phyloP scores from a whole-genome alignment of 2,113 vertebrate species.

The Dascyllus trimaculatus region DNA sequence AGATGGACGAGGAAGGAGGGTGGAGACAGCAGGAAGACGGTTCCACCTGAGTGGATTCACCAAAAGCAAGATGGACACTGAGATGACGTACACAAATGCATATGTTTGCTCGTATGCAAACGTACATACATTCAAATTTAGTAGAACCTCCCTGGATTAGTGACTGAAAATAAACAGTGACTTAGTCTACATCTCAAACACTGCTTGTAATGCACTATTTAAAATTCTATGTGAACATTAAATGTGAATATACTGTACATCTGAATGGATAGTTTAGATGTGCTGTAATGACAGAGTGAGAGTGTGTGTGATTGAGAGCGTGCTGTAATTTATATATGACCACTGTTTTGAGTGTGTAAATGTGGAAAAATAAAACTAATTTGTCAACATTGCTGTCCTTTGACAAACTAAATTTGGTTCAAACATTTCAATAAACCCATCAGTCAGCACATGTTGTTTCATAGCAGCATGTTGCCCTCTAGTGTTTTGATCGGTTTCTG shows the following conservation, averaged over 20 bases:
- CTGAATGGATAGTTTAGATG: conserved; percentile 36
- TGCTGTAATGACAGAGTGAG: conserved; percentile 16
- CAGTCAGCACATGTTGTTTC: conserved; percentile 27
- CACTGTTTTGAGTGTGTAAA: conserved; percentile 44
- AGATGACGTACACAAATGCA: conserved; percentile 14
- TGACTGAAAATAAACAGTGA: conserved; percentile 12
- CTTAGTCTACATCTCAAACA: conserved; percentile 17
- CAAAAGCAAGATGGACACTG: conserved; percentile 6
- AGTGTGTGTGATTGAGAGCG: conserved; percentile 5
- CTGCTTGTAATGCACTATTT: conserved; percentile 19
- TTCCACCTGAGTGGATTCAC: conserved; percentile 11
- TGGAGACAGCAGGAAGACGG: neutral
- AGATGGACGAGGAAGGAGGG: neutral
- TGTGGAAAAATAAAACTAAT: conserved; percentile 8
- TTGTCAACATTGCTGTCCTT: conserved; percentile 26
- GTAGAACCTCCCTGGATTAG: conserved; percentile 9
- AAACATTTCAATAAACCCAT: conserved; percentile 56
- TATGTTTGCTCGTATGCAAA: conserved; percentile 19
- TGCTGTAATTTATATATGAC: conserved; percentile 37
- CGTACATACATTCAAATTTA: conserved; percentile 29
- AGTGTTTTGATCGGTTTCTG: conserved; percentile 31
- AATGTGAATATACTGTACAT: conserved; percentile 17
- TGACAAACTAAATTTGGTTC: neutral
- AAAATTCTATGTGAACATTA: conserved; percentile 34
- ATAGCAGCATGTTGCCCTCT: conserved; percentile 49